Evolutionary conservation across 2,888 invertebrate species (phyloP).

Genomic region (Scrobipalpa atriplicella): DNA sequence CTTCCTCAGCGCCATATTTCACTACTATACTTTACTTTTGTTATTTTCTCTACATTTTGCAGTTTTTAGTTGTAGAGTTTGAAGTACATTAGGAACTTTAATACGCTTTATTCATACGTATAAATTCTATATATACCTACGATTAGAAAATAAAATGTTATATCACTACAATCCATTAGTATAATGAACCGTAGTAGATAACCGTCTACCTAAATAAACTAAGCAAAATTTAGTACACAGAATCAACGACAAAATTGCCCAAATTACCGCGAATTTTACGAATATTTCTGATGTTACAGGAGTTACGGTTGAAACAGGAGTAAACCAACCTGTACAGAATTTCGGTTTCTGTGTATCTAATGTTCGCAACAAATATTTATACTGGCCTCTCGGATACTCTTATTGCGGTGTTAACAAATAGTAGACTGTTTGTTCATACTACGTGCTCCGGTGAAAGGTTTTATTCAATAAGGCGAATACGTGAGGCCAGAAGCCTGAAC

Average conservation of each 20-base stretch:
- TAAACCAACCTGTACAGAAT: slow-evolving; percentile 44
- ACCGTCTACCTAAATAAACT: too few species aligned
- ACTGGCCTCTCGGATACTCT: slow-evolving; percentile 60
- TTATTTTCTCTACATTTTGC: background rate
- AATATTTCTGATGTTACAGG: too few species aligned
- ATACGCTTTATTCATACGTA: too few species aligned
- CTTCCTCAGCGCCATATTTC: background rate
- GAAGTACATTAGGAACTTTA: too few species aligned
- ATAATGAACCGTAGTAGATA: too few species aligned
- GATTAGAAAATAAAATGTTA: too few species aligned
- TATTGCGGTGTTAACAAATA: slow-evolving; percentile 73
- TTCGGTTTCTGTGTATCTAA: slow-evolving; percentile 42
- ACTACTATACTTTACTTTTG: background rate
- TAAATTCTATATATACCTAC: too few species aligned
- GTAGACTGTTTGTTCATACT: slow-evolving; percentile 32
- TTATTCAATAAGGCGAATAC: slow-evolving; percentile 24
- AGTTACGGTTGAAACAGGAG: slow-evolving; percentile 3
- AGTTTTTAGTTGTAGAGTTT: too few species aligned
- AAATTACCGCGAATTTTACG: too few species aligned
- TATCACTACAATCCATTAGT: too few species aligned
- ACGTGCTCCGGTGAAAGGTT: slow-evolving; percentile 30
- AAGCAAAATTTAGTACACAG: too few species aligned
- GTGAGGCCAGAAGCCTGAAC: background rate
- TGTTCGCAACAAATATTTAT: slow-evolving; percentile 69
- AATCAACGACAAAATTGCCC: too few species aligned